Percentiles rank a stretch among this genome's conserved stretches.
phyloP scores from a whole-genome alignment of 2,113 vertebrate species.

The Vidua macroura region DNA sequence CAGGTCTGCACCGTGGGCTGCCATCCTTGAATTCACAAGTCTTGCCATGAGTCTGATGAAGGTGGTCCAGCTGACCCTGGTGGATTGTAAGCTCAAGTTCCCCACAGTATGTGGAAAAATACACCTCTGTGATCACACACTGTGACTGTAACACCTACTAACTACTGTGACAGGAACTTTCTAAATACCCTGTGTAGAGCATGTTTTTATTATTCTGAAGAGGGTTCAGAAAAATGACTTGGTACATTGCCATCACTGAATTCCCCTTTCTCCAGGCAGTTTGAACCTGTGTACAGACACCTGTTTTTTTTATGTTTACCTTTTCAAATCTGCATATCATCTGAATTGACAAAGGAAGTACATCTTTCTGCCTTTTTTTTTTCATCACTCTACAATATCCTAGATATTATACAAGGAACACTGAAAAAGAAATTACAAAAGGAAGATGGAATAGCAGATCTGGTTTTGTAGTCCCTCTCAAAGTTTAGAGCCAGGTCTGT shows the following conservation, averaged over 20 bases:
- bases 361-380: not conserved
- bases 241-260: not conserved
- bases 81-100: not conserved
- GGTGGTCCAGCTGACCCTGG: accelerated
- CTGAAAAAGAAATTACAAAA: not conserved
- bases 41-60: accelerated
- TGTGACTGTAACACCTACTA: not conserved
- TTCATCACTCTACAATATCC: not conserved
- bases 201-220: not conserved
- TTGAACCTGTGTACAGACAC: not conserved
- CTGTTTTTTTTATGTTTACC: not conserved
- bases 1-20: not conserved
- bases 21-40: not conserved
- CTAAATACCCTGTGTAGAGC: not conserved
- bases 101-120: not conserved
- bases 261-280: not conserved
- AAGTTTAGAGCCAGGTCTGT: not conserved
- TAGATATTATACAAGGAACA: not conserved
- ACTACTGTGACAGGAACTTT: not conserved
- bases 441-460: not conserved
- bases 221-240: not conserved
- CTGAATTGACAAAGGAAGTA: not conserved
- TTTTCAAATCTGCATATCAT: not conserved
- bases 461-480: not conserved
- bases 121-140: not conserved